These are phyloP conservation scores for Peucedramus taeniatus DNA, from an alignment of 2,113 vertebrate genomes.

Conservation along the genomic window DNA sequence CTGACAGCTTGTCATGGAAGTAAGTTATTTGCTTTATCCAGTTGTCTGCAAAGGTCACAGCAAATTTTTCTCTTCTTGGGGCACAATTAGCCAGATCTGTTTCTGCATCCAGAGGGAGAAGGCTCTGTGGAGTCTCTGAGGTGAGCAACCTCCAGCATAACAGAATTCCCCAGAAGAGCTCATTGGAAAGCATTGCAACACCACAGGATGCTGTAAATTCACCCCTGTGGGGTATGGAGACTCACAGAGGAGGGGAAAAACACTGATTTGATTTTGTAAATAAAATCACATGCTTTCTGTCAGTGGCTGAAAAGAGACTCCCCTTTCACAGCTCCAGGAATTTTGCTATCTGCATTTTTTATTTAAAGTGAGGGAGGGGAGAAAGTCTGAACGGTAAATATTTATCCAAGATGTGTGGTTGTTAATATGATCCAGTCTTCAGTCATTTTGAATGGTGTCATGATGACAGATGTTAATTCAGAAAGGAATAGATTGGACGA, in stretches of 20 bases:
- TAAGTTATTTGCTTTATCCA: background rate
- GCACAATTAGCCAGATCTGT: background rate
- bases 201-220: background rate
- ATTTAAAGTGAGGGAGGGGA: background rate
- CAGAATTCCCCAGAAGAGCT: background rate
- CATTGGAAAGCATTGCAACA: background rate
- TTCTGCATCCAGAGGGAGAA: background rate
- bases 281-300: slow-evolving; percentile 1
- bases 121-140: background rate
- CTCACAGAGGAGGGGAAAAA: background rate
- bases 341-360: slow-evolving; percentile 10
- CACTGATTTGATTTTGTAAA: background rate
- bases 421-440: slow-evolving; percentile 57
- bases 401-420: slow-evolving; percentile 62
- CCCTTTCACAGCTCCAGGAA: slow-evolving; percentile 9
- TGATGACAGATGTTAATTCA: slow-evolving; percentile 68
- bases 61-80: background rate
- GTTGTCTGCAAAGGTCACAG: background rate
- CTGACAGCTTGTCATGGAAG: background rate
- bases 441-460: slow-evolving; percentile 57
- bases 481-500: slow-evolving; percentile 61
- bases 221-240: background rate
- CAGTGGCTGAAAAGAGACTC: background rate
- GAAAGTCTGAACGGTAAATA: slow-evolving; percentile 36
- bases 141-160: background rate